These are phyloP conservation scores for Lepilemur septentrionalis DNA, from an alignment of 2,797 vertebrate genomes.

Conservation along the genomic window DNA sequence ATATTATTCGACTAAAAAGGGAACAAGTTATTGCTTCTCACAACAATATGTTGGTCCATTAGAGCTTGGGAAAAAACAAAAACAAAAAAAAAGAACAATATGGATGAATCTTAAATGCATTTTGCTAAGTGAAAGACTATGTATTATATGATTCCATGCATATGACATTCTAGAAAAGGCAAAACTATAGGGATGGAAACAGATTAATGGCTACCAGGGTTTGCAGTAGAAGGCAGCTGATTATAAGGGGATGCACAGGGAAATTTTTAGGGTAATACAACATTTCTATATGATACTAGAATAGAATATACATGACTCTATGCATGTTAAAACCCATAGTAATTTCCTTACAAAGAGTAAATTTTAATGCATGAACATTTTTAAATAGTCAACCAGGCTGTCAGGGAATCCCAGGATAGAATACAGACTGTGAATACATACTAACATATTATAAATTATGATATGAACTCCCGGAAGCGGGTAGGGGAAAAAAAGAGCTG, in stretches of 20 bases:
- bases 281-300: neutral
- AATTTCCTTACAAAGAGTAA: neutral
- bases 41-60: neutral
- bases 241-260: neutral
- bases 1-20: neutral
- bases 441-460: neutral
- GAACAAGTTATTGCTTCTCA: neutral
- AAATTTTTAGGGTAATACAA: neutral
- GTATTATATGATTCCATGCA: neutral
- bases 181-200: neutral
- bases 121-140: neutral
- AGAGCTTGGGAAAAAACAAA: no score
- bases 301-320: neutral
- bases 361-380: neutral
- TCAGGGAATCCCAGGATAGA: neutral
- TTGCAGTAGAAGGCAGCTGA: neutral
- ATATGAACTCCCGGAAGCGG: neutral
- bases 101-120: neutral
- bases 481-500: neutral
- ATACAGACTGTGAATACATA: neutral
- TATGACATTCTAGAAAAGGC: constrained; percentile 10
- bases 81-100: neutral
- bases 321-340: neutral
- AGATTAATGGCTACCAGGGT: neutral
- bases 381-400: neutral